Evolutionary conservation across 53 echinoderm and acorn worm species (phyloP).

Genomic region (Pentamera pediparva): DNA sequence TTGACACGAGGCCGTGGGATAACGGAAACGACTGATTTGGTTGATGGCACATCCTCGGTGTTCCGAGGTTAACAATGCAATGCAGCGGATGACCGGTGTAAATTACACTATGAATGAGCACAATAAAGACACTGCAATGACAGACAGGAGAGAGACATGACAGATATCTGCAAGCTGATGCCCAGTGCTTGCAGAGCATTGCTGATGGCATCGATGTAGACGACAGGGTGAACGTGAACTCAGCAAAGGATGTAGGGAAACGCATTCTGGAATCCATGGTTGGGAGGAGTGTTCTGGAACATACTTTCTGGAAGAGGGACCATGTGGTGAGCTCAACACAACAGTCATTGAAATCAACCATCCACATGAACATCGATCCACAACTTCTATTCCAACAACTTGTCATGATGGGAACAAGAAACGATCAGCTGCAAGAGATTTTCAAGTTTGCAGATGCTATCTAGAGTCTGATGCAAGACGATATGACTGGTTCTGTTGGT

Average conservation of each 20-base stretch:
- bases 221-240: not conserved
- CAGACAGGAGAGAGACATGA: slow-evolving; percentile 1
- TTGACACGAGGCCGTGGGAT: slow-evolving; percentile 25
- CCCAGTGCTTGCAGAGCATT: not conserved
- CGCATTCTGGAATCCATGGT: slow-evolving; percentile 16
- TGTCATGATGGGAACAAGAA: not conserved
- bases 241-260: slow-evolving; percentile 34
- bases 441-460: slow-evolving; percentile 4
- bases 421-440: not conserved
- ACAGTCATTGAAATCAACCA: not conserved
- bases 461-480: slow-evolving; percentile 12
- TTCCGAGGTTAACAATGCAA: slow-evolving; percentile 1
- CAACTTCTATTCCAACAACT: not conserved
- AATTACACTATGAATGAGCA: not conserved
- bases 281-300: not conserved
- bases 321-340: slow-evolving; percentile 20
- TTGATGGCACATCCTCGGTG: not conserved
- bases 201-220: not conserved
- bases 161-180: slow-evolving; percentile 5
- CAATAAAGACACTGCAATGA: not conserved
- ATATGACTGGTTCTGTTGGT: not conserved
- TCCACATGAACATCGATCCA: not conserved
- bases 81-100: not conserved
- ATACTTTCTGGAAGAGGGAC: slow-evolving; percentile 27
- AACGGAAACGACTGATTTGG: not conserved